phyloP scores from a whole-genome alignment of 2,888 invertebrate species.

The Holacanthella duospinosa region DNA sequence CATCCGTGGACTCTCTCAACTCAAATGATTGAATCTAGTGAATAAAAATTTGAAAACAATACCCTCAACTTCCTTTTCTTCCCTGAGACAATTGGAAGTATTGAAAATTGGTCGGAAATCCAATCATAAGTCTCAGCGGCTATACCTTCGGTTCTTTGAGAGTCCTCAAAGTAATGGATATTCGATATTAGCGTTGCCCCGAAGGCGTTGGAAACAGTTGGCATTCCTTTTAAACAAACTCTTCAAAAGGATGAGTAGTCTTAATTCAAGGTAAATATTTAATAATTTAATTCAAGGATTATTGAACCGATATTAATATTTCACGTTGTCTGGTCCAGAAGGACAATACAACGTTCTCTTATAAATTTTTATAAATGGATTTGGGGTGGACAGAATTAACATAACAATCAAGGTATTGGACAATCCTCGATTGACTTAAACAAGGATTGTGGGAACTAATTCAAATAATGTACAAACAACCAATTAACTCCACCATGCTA shows the following conservation, averaged over 20 bases:
- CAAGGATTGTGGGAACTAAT: too few species aligned
- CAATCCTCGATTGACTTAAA: too few species aligned
- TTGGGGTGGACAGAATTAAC: too few species aligned
- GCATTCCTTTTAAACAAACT: conserved; percentile 66
- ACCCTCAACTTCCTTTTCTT: conserved; percentile 54
- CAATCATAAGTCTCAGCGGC: conserved; percentile 57
- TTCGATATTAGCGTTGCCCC: conserved; percentile 75
- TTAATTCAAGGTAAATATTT: too few species aligned
- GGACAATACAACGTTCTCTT: too few species aligned
- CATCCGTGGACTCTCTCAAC: conserved; percentile 50
- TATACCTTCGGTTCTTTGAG: conserved; percentile 64
- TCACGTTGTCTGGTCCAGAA: too few species aligned
- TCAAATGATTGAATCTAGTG: conserved; percentile 65
- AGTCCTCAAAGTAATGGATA: conserved; percentile 63
- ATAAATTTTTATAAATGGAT: too few species aligned
- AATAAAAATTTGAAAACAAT: conserved; percentile 64
- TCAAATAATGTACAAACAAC: too few species aligned
- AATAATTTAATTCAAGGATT: too few species aligned
- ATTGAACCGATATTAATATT: too few species aligned
- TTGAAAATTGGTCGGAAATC: conserved; percentile 72
- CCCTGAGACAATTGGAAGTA: conserved; percentile 62
- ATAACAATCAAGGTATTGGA: too few species aligned
- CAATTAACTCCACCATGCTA: too few species aligned
- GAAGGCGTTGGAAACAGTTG: conserved; percentile 57
- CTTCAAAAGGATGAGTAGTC: conserved; percentile 64